These are phyloP conservation scores for Tholera decimalis DNA, from an alignment of 2,888 invertebrate genomes.

Conservation along the genomic window DNA sequence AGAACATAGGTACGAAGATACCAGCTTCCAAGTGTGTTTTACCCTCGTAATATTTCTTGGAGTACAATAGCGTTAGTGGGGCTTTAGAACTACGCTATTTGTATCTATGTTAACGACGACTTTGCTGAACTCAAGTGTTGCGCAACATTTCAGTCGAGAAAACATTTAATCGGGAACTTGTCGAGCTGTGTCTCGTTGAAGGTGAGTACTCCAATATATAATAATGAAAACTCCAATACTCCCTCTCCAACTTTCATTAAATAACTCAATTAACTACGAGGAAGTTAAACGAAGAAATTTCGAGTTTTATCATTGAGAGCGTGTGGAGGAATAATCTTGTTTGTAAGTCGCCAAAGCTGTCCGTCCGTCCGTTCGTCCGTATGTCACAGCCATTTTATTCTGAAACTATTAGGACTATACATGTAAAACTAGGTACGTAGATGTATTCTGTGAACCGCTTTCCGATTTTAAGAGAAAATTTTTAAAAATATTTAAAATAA, in stretches of 20 bases:
- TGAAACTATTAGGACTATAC: too few relatives aligned
- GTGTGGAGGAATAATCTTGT: slow-evolving; percentile 51
- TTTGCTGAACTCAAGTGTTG: slow-evolving; percentile 51
- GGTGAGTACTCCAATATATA: slow-evolving; percentile 38
- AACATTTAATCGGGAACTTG: slow-evolving; percentile 56
- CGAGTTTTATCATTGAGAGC: slow-evolving; percentile 43
- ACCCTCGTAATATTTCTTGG: slow-evolving; percentile 49
- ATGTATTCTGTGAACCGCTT: too few relatives aligned
- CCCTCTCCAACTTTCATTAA: slow-evolving; percentile 39
- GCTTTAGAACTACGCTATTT: slow-evolving; percentile 47
- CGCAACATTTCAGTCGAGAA: slow-evolving; percentile 31
- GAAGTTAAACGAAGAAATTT: slow-evolving; percentile 50
- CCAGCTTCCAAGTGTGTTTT: slow-evolving; percentile 41
- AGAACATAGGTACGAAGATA: slow-evolving; percentile 34
- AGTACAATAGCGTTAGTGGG: slow-evolving; percentile 55
- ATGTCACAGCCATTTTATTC: too few relatives aligned
- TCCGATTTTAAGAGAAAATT: too few relatives aligned
- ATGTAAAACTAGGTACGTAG: too few relatives aligned
- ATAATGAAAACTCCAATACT: slow-evolving; percentile 25
- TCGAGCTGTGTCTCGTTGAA: slow-evolving; percentile 39
- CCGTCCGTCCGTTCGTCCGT: too few relatives aligned
- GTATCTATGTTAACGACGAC: slow-evolving; percentile 51
- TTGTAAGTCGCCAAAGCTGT: slow-evolving; percentile 46
- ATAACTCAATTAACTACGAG: slow-evolving; percentile 40
- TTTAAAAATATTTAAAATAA: too few relatives aligned